These are phyloP conservation scores for Belonocnema kinseyi DNA, from an alignment of 1,140 invertebrate genomes.

Conservation along the genomic window DNA sequence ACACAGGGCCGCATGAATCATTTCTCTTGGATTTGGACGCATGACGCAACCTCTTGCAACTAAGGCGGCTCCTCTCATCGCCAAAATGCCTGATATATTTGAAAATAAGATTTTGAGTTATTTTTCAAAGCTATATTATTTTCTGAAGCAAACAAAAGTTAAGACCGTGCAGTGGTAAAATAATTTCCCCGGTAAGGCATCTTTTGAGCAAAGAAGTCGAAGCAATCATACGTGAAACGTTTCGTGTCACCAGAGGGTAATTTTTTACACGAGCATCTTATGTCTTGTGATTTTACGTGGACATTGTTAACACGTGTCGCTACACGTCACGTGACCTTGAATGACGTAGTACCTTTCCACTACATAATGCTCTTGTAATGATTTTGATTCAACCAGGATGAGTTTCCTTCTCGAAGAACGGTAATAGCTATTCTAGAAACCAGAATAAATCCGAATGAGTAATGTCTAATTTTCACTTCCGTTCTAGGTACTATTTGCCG, in stretches of 20 bases:
- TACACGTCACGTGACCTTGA: constrained; percentile 16
- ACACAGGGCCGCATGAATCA: no score
- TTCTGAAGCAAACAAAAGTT: no score
- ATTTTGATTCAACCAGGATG: background rate
- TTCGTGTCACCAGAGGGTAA: constrained; percentile 2
- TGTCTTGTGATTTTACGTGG: constrained; percentile 6
- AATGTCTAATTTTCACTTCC: background rate
- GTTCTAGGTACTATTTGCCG: no score
- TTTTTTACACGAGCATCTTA: background rate
- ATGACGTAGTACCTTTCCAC: constrained; percentile 20
- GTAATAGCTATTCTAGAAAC: background rate
- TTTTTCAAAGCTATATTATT: no score
- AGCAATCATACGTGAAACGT: background rate
- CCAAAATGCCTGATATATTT: no score
- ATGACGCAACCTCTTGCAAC: no score
- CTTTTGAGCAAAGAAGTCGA: background rate
- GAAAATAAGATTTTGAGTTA: no score
- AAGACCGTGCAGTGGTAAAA: no score
- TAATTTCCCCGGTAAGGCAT: no score
- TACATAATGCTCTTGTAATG: constrained; percentile 10
- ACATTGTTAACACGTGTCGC: constrained; percentile 8
- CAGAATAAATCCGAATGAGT: background rate
- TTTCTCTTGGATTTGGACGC: no score
- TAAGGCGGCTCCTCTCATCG: no score
- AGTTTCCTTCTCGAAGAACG: background rate